Percentiles rank a stretch among this genome's conserved stretches.
Conservation (phyloP, 2,797 vertebrate species). For the Buceros bicornis region DNA sequence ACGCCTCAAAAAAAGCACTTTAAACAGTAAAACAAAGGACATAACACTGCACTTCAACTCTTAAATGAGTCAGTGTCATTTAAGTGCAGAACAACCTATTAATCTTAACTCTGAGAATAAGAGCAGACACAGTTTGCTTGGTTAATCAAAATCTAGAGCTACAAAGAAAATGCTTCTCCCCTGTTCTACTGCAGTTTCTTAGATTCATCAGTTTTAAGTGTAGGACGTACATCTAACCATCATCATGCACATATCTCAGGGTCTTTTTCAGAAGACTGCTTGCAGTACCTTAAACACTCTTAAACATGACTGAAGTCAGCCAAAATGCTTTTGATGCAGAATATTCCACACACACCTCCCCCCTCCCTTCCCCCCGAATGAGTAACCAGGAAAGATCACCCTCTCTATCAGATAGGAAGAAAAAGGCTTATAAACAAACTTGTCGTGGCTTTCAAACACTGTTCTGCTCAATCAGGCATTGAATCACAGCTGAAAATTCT, state of each 20-base stretch:
- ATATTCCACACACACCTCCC: no score
- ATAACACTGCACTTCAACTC: background rate
- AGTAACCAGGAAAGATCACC: background rate
- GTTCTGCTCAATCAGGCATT: background rate
- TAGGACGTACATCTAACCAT: background rate
- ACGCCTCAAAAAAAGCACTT: background rate
- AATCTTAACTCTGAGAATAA: background rate
- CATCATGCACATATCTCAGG: fast-evolving
- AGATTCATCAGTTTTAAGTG: background rate
- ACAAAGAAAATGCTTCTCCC: background rate
- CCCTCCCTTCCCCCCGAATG: background rate
- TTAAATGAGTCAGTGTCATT: background rate
- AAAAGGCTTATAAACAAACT: background rate
- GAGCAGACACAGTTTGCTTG: background rate
- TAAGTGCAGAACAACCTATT: background rate
- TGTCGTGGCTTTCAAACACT: background rate
- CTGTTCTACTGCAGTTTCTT: background rate
- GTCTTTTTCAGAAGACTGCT: background rate
- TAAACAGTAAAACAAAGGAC: background rate
- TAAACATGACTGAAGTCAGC: background rate
- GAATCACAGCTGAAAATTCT: background rate
- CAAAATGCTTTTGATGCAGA: background rate
- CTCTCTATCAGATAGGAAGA: background rate
- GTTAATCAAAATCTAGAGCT: background rate
- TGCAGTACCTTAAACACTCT: background rate